Percentiles rank a stretch among this genome's conserved stretches.
Conservation (phyloP, 2,888 invertebrate genomes). For the Deladenus siricidicola region DNA sequence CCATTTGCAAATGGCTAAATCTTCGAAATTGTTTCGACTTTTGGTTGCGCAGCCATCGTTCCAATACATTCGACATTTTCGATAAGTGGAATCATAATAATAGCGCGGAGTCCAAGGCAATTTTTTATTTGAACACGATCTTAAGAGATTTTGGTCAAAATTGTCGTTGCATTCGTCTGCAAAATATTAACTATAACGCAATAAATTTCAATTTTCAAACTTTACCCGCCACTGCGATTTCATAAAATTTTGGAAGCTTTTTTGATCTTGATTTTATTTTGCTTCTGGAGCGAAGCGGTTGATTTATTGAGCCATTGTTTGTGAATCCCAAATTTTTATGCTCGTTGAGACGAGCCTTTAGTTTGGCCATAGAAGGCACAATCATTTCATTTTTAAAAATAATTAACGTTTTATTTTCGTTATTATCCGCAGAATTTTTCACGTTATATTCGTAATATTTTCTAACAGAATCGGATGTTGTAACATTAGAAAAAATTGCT, state of each 20-base stretch:
- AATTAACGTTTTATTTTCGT: not conserved
- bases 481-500: not conserved
- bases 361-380: no score
- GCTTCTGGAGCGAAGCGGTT: no score
- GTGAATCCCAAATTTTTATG: no score
- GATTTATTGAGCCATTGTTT: no score
- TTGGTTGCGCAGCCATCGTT: constrained; percentile 37
- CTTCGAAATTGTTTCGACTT: constrained; percentile 40
- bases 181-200: constrained; percentile 11
- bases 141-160: constrained; percentile 36
- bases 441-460: no score
- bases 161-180: constrained; percentile 40
- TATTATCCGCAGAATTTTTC: no score
- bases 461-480: no score
- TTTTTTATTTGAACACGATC: constrained; percentile 30
- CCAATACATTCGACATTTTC: constrained; percentile 48
- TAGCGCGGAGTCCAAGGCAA: constrained; percentile 19
- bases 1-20: constrained; percentile 43
- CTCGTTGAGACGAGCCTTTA: no score
- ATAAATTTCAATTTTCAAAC: not conserved
- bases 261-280: no score
- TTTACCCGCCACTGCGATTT: not conserved
- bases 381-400: not conserved
- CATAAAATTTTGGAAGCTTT: not conserved
- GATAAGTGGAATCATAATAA: constrained; percentile 18